phyloP scores from a whole-genome alignment of 2,888 invertebrate genomes.

The Machimus atricapillus region DNA sequence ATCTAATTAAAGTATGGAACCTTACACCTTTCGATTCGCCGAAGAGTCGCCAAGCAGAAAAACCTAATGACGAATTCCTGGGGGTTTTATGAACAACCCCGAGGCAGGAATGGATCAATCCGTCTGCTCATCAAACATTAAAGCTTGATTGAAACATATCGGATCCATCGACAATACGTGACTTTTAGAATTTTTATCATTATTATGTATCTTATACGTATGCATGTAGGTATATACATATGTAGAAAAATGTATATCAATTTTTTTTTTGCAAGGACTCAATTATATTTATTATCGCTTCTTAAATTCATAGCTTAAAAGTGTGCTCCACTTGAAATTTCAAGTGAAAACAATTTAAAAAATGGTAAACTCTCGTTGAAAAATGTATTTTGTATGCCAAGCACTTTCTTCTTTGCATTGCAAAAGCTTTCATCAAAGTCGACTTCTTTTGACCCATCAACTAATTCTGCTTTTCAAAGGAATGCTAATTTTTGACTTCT shows the following conservation, averaged over 20 bases:
- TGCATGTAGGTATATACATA: too few relatives aligned
- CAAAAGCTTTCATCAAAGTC: not conserved
- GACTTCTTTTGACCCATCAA: not conserved
- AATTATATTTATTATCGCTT: too few relatives aligned
- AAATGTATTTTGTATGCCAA: not conserved
- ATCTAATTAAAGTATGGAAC: not conserved
- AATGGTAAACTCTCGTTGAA: not conserved
- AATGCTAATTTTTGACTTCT: not conserved
- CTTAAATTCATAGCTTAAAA: too few relatives aligned
- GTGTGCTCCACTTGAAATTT: not conserved
- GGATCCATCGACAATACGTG: not conserved
- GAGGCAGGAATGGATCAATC: not conserved
- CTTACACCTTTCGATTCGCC: not conserved
- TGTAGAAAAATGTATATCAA: too few relatives aligned
- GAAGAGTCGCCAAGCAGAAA: not conserved
- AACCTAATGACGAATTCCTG: not conserved
- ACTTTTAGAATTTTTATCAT: not conserved
- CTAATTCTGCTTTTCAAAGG: not conserved
- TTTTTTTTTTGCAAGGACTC: too few relatives aligned
- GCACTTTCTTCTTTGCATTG: not conserved
- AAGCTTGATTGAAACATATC: not conserved
- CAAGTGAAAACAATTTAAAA: not conserved
- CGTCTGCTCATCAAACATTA: not conserved
- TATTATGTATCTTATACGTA: too few relatives aligned
- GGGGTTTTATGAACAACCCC: not conserved